These are phyloP conservation scores for Temnothorax unifasciatus DNA, from an alignment of 2,888 invertebrate genomes.

Conservation along the genomic window DNA sequence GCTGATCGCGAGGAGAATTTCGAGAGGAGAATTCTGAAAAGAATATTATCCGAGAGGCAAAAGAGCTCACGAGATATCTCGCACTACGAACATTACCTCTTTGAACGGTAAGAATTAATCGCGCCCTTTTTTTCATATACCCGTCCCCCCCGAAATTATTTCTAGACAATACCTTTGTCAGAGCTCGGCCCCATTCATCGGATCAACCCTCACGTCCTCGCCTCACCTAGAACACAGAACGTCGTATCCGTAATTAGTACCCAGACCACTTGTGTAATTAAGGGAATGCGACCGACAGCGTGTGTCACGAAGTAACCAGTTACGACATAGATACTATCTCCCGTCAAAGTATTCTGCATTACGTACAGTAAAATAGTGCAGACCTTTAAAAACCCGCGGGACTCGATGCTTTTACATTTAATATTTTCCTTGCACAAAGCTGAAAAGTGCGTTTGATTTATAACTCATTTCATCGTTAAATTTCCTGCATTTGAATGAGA, in stretches of 20 bases:
- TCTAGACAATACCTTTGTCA: slow-evolving; percentile 70
- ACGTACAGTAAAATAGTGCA: not conserved
- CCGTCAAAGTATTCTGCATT: not conserved
- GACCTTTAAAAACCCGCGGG: slow-evolving; percentile 1
- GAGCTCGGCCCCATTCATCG: slow-evolving; percentile 68
- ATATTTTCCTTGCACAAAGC: not conserved
- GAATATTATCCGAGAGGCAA: slow-evolving; percentile 46
- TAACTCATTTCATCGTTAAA: not conserved
- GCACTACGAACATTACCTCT: not conserved
- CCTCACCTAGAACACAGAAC: slow-evolving; percentile 67
- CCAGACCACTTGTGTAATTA: slow-evolving; percentile 67
- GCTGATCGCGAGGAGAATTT: slow-evolving; percentile 8
- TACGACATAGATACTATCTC: slow-evolving; percentile 38
- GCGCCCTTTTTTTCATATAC: not conserved
- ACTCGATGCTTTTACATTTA: slow-evolving; percentile 15
- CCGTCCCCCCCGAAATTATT: slow-evolving; percentile 64
- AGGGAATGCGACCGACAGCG: slow-evolving; percentile 58
- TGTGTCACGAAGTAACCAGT: slow-evolving; percentile 55
- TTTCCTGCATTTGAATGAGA: not conserved
- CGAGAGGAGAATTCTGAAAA: slow-evolving; percentile 37
- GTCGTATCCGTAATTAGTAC: slow-evolving; percentile 72
- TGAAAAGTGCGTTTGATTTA: not conserved
- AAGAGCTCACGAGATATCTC: slow-evolving; percentile 31
- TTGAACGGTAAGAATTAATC: slow-evolving; percentile 32
- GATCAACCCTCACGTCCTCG: slow-evolving; percentile 67